Percentiles rank a stretch among this genome's conserved stretches.
phyloP scores from a whole-genome alignment of 2,888 invertebrate genomes.

The Pseudococcus jackbeardsleyi region DNA sequence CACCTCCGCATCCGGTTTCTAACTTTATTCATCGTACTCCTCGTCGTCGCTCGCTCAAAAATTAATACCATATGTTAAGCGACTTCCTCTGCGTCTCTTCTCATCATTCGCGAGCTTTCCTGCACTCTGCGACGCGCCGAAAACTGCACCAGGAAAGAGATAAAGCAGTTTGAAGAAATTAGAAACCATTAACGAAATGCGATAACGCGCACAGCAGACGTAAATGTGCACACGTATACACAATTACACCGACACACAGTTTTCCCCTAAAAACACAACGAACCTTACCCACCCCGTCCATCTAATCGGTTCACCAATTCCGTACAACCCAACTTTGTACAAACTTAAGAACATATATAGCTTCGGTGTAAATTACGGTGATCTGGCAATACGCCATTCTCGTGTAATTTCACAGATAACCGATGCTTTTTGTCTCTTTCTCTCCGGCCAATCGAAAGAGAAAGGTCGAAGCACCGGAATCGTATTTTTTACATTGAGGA shows the following conservation, averaged over 20 bases:
- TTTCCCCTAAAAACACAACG: neutral
- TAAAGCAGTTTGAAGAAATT: slow-evolving; percentile 61
- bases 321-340: neutral
- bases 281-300: neutral
- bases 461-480: neutral
- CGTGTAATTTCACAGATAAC: slow-evolving; percentile 31
- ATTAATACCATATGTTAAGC: slow-evolving; percentile 40
- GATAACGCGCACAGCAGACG: slow-evolving; percentile 32
- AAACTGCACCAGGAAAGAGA: slow-evolving; percentile 27
- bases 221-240: neutral
- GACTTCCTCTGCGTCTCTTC: neutral
- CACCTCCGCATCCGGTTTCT: neutral
- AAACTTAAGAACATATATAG: slow-evolving; percentile 12
- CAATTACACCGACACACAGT: neutral
- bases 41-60: neutral
- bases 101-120: neutral
- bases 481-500: too few species aligned
- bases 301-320: neutral
- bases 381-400: slow-evolving; percentile 57
- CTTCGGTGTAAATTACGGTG: neutral
- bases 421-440: slow-evolving; percentile 20
- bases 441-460: neutral
- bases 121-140: neutral
- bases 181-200: slow-evolving; percentile 63
- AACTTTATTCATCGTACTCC: neutral